Percentiles rank a stretch among this genome's conserved stretches.
Evolutionary conservation across 2,888 invertebrate genomes (phyloP).

Genomic region (Oegoconia quadripuncta): DNA sequence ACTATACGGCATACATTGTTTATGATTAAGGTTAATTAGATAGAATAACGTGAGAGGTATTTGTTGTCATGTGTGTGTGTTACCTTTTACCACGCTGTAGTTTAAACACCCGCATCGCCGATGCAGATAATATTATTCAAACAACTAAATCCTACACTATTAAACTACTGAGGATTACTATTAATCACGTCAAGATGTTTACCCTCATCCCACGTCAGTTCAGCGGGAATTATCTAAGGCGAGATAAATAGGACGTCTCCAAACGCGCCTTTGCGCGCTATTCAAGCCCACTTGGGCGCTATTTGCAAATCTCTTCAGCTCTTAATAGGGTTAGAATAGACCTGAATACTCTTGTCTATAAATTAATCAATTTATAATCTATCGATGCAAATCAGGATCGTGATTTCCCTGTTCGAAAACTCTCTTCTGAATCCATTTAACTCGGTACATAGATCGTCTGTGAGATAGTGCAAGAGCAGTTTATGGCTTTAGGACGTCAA

Average conservation of each 20-base stretch:
- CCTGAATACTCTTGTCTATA: slow-evolving; percentile 38
- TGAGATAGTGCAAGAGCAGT: slow-evolving; percentile 8
- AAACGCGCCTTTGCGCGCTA: slow-evolving; percentile 39
- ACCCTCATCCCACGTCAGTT: slow-evolving; percentile 71
- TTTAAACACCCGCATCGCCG: slow-evolving; percentile 23
- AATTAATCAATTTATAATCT: slow-evolving; percentile 53
- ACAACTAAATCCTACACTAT: slow-evolving; percentile 66
- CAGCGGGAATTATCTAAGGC: slow-evolving; percentile 64
- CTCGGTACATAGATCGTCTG: neutral
- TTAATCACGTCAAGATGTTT: slow-evolving; percentile 75
- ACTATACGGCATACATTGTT: too few relatives aligned
- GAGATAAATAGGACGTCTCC: slow-evolving; percentile 59
- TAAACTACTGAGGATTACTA: slow-evolving; percentile 71
- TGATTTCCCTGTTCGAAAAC: slow-evolving; percentile 10
- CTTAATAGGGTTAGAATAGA: slow-evolving; percentile 44
- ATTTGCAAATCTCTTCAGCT: slow-evolving; percentile 47
- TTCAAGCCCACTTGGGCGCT: slow-evolving; percentile 41
- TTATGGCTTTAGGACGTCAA: slow-evolving; percentile 46
- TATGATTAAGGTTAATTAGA: too few relatives aligned
- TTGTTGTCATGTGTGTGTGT: too few relatives aligned
- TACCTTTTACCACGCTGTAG: too few relatives aligned
- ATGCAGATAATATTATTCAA: slow-evolving; percentile 57
- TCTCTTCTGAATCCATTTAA: slow-evolving; percentile 2
- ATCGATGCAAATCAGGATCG: slow-evolving; percentile 38
- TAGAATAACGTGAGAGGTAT: too few relatives aligned